Conservation (phyloP, 2,797 vertebrate genomes). For the Coregonus ussuriensis region DNA sequence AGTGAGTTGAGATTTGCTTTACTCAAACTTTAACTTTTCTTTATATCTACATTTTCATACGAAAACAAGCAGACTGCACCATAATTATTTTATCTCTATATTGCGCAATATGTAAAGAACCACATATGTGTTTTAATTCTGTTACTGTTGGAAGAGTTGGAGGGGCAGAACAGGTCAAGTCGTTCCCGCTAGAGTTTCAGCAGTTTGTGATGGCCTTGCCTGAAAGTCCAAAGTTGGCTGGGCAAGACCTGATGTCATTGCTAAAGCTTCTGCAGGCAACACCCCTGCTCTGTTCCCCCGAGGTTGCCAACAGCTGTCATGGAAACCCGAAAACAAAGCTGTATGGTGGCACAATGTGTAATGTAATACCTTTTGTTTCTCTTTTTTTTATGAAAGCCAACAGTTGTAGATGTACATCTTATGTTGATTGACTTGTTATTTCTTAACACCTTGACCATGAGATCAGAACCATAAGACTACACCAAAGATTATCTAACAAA, state of each 20-base stretch:
- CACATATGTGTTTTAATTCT: conserved; percentile 5
- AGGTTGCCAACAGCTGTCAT: conserved; percentile 38
- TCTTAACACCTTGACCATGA: no score
- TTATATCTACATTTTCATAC: background rate
- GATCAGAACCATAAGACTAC: no score
- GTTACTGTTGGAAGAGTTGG: conserved; percentile 22
- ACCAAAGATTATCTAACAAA: no score
- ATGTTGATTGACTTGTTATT: background rate
- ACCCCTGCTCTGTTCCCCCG: conserved; percentile 24
- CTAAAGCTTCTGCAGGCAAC: conserved; percentile 58
- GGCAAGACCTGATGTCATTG: conserved; percentile 80
- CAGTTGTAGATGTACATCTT: background rate
- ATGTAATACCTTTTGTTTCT: background rate
- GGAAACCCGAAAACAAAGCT: conserved; percentile 26
- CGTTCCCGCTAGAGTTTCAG: conserved; percentile 48
- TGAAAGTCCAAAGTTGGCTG: conserved; percentile 75
- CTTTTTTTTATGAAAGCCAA: background rate
- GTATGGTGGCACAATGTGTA: conserved; percentile 25
- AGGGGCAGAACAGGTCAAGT: conserved; percentile 16
- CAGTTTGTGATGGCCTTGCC: conserved; percentile 83
- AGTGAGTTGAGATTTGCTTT: background rate
- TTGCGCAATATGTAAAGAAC: conserved; percentile 44
- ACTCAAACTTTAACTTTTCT: background rate
- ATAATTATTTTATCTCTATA: background rate
- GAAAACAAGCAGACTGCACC: background rate